Conservation (phyloP, 2,797 vertebrate genomes). For the Neosilurus mollespiculum region DNA sequence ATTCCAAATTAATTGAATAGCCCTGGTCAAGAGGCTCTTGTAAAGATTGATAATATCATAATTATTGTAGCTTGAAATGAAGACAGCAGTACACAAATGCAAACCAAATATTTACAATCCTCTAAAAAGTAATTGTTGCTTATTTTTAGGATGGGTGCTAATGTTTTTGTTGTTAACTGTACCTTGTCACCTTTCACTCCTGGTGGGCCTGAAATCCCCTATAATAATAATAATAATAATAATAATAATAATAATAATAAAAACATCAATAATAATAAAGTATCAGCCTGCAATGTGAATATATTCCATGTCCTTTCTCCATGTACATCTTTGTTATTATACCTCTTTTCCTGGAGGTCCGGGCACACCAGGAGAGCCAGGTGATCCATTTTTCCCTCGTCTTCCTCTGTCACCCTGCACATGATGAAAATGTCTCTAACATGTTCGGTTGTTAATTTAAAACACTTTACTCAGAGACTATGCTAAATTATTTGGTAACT, state of each 20-base stretch:
- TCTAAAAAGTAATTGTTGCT: neutral
- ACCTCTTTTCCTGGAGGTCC: slow-evolving; percentile 77
- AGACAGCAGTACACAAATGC: neutral
- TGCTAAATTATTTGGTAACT: neutral
- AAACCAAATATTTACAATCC: neutral
- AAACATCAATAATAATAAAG: no score
- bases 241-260: no score
- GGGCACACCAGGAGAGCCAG: slow-evolving; percentile 70
- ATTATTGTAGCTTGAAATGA: neutral
- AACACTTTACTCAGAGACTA: neutral
- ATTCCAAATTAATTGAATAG: no score
- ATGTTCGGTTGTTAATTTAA: neutral
- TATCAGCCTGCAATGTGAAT: neutral
- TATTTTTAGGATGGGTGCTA: neutral
- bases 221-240: slow-evolving; percentile 14
- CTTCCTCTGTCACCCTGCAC: slow-evolving; percentile 81
- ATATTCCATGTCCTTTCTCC: neutral
- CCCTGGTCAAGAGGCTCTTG: neutral
- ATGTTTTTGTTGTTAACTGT: neutral
- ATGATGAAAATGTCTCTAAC: neutral
- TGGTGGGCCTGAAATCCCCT: slow-evolving; percentile 74
- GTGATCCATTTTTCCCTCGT: slow-evolving; percentile 79
- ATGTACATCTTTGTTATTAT: slow-evolving; percentile 5
- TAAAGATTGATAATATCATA: neutral
- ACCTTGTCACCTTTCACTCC: slow-evolving; percentile 83